Conservation (phyloP, 23 tunicate species). For the Ciona savignyi region DNA sequence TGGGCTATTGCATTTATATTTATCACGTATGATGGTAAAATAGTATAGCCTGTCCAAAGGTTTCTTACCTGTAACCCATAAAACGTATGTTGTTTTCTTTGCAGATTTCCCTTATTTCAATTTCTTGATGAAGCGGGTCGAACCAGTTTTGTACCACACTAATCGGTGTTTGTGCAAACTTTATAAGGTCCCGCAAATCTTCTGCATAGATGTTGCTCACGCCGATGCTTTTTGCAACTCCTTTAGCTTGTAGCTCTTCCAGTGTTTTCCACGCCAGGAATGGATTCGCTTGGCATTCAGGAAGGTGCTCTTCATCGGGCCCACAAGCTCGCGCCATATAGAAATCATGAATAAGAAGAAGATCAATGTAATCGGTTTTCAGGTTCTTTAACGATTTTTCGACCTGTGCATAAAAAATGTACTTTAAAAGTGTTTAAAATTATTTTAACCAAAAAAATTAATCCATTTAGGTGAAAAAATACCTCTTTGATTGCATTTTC, state of each 20-base stretch:
- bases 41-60: too few relatives aligned
- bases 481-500: constrained; percentile 7
- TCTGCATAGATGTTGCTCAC: constrained; percentile 26
- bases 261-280: constrained; percentile 28
- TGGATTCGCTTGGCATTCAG: constrained; percentile 8
- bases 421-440: too few relatives aligned
- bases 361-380: constrained; percentile 39
- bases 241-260: constrained; percentile 27
- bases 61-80: constrained; percentile 57
- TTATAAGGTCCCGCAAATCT: constrained; percentile 2
- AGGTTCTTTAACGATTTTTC: constrained; percentile 20
- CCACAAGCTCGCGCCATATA: constrained; percentile 3
- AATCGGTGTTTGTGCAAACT: constrained; percentile 8
- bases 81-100: constrained; percentile 20
- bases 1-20: too few relatives aligned
- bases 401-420: neutral
- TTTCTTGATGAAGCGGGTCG: constrained; percentile 55
- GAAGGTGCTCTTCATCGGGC: neutral
- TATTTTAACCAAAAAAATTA: too few relatives aligned
- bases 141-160: constrained; percentile 67
- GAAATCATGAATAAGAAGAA: constrained; percentile 26
- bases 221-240: constrained; percentile 29
- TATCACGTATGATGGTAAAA: too few relatives aligned
- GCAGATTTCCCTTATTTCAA: constrained; percentile 25
- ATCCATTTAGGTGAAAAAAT: too few relatives aligned